These are phyloP conservation scores for Leptinotarsa juncta DNA, from an alignment of 2,888 invertebrate species.

Conservation along the genomic window DNA sequence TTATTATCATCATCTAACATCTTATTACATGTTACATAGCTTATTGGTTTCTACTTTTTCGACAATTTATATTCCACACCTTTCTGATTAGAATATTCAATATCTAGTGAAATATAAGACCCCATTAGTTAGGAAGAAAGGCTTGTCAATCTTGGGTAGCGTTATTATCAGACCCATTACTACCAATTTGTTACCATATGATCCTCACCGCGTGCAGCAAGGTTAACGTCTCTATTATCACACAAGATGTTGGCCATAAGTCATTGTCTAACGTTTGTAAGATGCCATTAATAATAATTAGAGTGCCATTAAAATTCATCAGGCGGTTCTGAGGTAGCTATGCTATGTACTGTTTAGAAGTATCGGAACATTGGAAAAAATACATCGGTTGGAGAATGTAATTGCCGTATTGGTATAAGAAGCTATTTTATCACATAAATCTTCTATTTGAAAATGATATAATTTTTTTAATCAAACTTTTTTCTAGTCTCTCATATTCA, in stretches of 20 bases:
- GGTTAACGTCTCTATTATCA: slow-evolving; percentile 44
- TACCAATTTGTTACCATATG: slow-evolving; percentile 39
- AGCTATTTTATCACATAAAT: too few species aligned
- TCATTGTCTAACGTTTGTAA: slow-evolving; percentile 33
- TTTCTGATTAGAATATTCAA: slow-evolving; percentile 17
- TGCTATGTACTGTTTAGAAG: neutral
- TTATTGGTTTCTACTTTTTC: neutral
- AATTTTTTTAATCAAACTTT: too few species aligned
- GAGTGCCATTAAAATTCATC: slow-evolving; percentile 15
- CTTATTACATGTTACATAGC: neutral
- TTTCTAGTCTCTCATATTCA: too few species aligned
- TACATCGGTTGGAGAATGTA: neutral
- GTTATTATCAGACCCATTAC: slow-evolving; percentile 40
- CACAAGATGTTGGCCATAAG: slow-evolving; percentile 35
- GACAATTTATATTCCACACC: slow-evolving; percentile 2
- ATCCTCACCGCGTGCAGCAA: slow-evolving; percentile 36
- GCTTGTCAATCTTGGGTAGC: slow-evolving; percentile 48
- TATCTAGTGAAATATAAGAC: slow-evolving; percentile 44
- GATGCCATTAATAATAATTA: slow-evolving; percentile 31
- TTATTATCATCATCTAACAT: too few species aligned
- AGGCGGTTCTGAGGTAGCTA: slow-evolving; percentile 9
- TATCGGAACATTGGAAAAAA: slow-evolving; percentile 2
- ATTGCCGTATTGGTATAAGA: too few species aligned
- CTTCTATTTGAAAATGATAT: too few species aligned
- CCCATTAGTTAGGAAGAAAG: slow-evolving; percentile 46